phyloP scores from a whole-genome alignment of 2,888 invertebrate genomes.

The Arctia plantaginis region DNA sequence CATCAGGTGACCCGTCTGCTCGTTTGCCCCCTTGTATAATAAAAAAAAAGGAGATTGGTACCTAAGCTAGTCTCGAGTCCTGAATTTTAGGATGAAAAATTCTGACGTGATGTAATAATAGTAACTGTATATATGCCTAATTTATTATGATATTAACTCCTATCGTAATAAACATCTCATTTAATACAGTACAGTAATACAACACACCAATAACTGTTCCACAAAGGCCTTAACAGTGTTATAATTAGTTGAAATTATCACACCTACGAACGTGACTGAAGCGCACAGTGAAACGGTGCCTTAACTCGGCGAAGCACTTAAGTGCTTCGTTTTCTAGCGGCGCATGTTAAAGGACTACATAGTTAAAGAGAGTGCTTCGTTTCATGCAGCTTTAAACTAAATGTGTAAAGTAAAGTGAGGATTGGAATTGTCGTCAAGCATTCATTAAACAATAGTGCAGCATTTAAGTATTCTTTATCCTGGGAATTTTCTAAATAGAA shows the following conservation, averaged over 20 bases:
- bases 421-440: conserved; percentile 4
- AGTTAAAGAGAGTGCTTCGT: conserved; percentile 13
- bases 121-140: too few relatives aligned
- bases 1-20: too few relatives aligned
- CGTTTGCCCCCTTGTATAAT: too few relatives aligned
- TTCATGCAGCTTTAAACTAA: conserved; percentile 8
- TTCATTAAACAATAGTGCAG: conserved; percentile 4
- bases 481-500: too few relatives aligned
- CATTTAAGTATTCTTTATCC: not conserved
- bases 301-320: conserved; percentile 27
- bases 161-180: conserved; percentile 5
- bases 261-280: conserved; percentile 17
- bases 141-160: not conserved
- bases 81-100: too few relatives aligned
- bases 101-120: not conserved
- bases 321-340: conserved; percentile 22
- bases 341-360: conserved; percentile 12
- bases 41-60: too few relatives aligned
- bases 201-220: conserved; percentile 5
- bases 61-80: too few relatives aligned
- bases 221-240: not conserved
- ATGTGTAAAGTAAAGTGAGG: conserved; percentile 8
- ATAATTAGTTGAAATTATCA: conserved; percentile 28
- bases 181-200: not conserved
- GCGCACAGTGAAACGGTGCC: conserved; percentile 17